Conservation (phyloP, 2,113 vertebrate species). For the Syrmaticus mikado region DNA sequence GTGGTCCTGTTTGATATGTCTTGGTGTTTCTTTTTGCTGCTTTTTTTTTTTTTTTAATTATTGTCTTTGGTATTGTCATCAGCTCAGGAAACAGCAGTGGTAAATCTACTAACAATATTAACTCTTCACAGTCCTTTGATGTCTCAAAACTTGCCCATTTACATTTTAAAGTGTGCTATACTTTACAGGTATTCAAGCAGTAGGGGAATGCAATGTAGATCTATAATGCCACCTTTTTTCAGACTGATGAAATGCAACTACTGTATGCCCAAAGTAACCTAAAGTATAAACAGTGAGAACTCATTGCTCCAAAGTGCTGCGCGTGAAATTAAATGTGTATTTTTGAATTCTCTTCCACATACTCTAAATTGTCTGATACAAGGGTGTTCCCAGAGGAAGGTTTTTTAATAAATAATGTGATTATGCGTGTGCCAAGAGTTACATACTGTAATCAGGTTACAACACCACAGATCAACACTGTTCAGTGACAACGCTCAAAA, state of each 20-base stretch:
- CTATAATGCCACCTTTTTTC: conserved; percentile 76
- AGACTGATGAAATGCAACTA: conserved; percentile 70
- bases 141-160: not conserved
- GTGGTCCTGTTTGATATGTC: not conserved
- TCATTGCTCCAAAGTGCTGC: not conserved
- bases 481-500: not conserved
- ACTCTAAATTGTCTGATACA: not conserved
- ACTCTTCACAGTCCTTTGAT: not conserved
- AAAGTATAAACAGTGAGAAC: conserved; percentile 2
- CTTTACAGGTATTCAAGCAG: conserved; percentile 37
- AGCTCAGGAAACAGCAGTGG: not conserved
- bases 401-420: not conserved
- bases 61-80: not conserved
- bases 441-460: not conserved
- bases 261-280: not conserved
- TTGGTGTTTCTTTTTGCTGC: not conserved
- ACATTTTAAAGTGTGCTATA: not conserved
- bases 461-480: not conserved
- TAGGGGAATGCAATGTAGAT: conserved; percentile 54
- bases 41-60: not conserved
- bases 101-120: not conserved
- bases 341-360: not conserved
- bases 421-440: not conserved
- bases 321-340: not conserved
- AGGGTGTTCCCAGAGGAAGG: not conserved